Base-by-base conservation (phyloP, 2,888 invertebrate genomes). In the Drosophila longiperda region DNA sequence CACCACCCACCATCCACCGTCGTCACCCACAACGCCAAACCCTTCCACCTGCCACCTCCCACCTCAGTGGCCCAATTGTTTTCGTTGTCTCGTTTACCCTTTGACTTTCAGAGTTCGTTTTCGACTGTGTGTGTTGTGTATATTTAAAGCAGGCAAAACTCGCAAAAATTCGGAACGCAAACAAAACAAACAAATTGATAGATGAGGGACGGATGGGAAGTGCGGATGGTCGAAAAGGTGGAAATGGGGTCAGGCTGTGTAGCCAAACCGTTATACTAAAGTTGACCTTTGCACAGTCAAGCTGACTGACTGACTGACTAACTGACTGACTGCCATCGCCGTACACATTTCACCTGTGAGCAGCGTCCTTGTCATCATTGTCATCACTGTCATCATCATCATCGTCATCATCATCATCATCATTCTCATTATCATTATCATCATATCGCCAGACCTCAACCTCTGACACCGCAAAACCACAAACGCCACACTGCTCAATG, bases 51-150 rank as follows among this genome's bases (percentile, higher is more conserved):
- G 42, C 1, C 5, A 9, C 53, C 40, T 6, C 11, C 42, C 50
- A 42, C 63, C 61, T 1, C 34, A 29, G 48, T 71, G 75, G 69
- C 68, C 58, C 68, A 75, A 69, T 78, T 83, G 83, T 80, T 83
- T 79, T 76, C 67, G 82, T 68, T 82, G 82, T 73, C 76, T 84
- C 78, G 76, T 87, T 85, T 84, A 87, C 85, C 85, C 85, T 87
- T 85, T 85, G 87, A 85, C 85, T 85, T 85, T 83, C 75, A 73
- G 73, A 81, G 74, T 79, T 83, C 76, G 72, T 70, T 70, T 59
- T 36, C 48, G 59, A 48, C 54, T 38, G n/a, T 55, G 26, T 49
- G 49, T 59, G 74, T 77, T 73, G 73, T 86, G 76, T 79, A 79
- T 86, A 75, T 78, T 68, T 83, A 79, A 66, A 71, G 80, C 75